phyloP scores from a whole-genome alignment of 1,140 invertebrate species.

The Ceratoteleas bidentatus region DNA sequence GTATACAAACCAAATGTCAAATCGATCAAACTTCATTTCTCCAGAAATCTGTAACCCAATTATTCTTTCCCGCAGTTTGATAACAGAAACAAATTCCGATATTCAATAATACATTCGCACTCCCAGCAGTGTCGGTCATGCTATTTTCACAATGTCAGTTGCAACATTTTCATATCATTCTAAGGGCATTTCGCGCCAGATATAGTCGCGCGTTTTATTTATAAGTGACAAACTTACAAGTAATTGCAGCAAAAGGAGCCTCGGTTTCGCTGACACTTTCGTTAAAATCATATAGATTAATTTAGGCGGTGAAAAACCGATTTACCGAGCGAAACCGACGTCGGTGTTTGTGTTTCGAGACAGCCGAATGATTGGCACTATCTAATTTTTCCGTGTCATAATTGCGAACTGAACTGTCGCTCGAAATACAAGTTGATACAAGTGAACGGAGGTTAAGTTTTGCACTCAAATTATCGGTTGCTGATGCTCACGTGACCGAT shows the following conservation, averaged over 20 bases:
- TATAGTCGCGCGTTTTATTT: constrained; percentile 7
- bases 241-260: constrained; percentile 61
- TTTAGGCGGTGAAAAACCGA: constrained; percentile 2
- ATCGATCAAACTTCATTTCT: not conserved
- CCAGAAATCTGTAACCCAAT: not conserved
- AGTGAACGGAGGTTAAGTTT: constrained; percentile 36
- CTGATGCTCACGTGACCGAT: constrained; percentile 16
- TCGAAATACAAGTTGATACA: constrained; percentile 13
- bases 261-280: constrained; percentile 43
- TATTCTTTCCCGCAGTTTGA: not conserved
- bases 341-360: constrained; percentile 2
- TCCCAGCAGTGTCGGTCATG: not conserved
- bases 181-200: not conserved
- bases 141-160: constrained; percentile 11
- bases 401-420: constrained; percentile 9
- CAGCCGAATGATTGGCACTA: constrained; percentile 20
- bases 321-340: not conserved
- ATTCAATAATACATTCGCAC: not conserved
- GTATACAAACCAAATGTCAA: not conserved
- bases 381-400: constrained; percentile 28
- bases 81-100: not conserved
- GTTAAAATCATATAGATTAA: constrained; percentile 59
- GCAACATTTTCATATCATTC: constrained; percentile 8
- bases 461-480: constrained; percentile 2
- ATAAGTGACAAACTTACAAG: constrained; percentile 53